These are phyloP conservation scores for Leptinotarsa juncta DNA, from an alignment of 2,888 invertebrate species.

Conservation along the genomic window DNA sequence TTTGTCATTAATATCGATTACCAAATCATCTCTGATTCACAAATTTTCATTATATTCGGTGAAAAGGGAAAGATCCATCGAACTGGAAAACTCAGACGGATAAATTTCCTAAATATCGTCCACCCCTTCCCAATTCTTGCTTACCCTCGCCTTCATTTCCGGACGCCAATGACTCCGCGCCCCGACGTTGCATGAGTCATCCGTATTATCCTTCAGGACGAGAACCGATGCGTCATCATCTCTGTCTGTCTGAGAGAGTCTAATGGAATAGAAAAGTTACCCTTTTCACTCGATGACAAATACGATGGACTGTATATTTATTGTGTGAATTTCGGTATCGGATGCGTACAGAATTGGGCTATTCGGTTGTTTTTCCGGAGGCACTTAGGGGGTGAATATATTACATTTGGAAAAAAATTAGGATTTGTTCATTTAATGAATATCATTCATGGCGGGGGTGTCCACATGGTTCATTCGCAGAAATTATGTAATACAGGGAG, in stretches of 20 bases:
- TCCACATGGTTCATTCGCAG: background rate
- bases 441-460: background rate
- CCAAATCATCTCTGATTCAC: too few relatives aligned
- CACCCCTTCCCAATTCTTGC: constrained; percentile 1
- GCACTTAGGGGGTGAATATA: constrained; percentile 7
- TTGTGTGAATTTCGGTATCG: constrained; percentile 12
- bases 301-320: constrained; percentile 11
- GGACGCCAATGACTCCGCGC: constrained; percentile 32
- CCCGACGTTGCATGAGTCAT: constrained; percentile 51
- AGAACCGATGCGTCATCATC: constrained; percentile 48
- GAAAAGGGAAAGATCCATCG: background rate
- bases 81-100: constrained; percentile 2
- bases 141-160: constrained; percentile 28
- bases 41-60: background rate
- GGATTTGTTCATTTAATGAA: background rate
- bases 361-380: constrained; percentile 10
- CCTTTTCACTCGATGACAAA: constrained; percentile 26
- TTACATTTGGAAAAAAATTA: background rate
- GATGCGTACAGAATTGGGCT: constrained; percentile 4
- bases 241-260: constrained; percentile 30
- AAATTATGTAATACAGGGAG: background rate
- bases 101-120: constrained; percentile 1
- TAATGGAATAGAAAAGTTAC: constrained; percentile 30
- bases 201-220: constrained; percentile 44
- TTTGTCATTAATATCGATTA: too few relatives aligned